A percentile compares a stretch with the other conserved stretches of the same genome.
Evolutionary conservation across 2,888 invertebrate species (phyloP).

Genomic region (Caenorhabditis drosophilae): DNA sequence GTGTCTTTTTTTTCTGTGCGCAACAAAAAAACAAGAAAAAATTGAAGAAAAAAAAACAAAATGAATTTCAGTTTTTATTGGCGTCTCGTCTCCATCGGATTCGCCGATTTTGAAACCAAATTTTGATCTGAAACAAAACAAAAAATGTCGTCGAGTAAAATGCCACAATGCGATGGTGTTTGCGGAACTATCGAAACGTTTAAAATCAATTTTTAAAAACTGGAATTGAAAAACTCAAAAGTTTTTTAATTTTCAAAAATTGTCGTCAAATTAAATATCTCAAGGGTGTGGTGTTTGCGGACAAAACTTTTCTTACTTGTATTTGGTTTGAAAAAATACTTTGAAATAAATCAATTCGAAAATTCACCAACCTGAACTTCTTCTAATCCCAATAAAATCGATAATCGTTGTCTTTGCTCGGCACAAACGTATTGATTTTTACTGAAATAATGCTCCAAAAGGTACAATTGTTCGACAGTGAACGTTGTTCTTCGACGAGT

Average conservation of each 20-base stretch:
- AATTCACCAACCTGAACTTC: slow-evolving; percentile 25
- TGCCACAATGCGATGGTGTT: too few relatives aligned
- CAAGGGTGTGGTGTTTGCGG: too few relatives aligned
- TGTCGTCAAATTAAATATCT: too few relatives aligned
- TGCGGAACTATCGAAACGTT: too few relatives aligned
- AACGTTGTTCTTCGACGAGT: slow-evolving; percentile 35
- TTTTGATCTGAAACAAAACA: slow-evolving; percentile 51
- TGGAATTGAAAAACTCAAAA: background rate
- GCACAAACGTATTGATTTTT: slow-evolving; percentile 34
- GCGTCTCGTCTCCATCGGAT: slow-evolving; percentile 36
- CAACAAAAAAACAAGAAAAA: too few relatives aligned
- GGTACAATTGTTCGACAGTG: slow-evolving; percentile 33
- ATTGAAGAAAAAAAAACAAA: background rate
- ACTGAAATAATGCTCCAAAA: slow-evolving; percentile 39
- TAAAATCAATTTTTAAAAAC: background rate
- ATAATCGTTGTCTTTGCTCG: slow-evolving; percentile 23
- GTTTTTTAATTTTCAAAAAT: too few relatives aligned
- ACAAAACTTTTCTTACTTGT: background rate
- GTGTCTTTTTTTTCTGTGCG: too few relatives aligned
- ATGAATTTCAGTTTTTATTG: background rate
- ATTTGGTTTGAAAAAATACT: too few relatives aligned
- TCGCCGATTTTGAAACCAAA: slow-evolving; percentile 56
- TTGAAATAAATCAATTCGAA: background rate
- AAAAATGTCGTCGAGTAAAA: background rate
- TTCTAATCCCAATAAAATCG: slow-evolving; percentile 23